Evolutionary conservation across 2,113 vertebrate species (phyloP).

Genomic region (Zeus faber): DNA sequence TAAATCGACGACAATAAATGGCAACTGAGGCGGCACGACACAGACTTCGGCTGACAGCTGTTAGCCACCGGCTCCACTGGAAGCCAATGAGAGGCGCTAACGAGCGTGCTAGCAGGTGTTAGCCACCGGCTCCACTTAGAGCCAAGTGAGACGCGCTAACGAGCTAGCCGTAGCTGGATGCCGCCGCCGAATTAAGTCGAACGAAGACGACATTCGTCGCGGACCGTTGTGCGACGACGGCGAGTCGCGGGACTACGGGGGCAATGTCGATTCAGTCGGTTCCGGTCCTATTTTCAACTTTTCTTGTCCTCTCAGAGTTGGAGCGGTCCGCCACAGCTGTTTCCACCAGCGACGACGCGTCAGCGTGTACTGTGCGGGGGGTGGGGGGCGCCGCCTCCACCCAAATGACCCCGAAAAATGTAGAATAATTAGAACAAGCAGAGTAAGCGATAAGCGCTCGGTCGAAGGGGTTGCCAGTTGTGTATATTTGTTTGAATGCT

Average conservation of each 20-base stretch:
- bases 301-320: conserved; percentile 13
- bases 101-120: conserved; percentile 41
- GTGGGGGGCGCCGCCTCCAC: conserved; percentile 57
- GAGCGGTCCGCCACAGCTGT: no score
- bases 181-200: conserved; percentile 33
- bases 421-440: no score
- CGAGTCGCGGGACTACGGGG: not conserved
- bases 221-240: not conserved
- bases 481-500: no score
- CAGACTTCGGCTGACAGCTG: not conserved
- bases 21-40: conserved; percentile 11
- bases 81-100: no score
- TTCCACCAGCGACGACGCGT: conserved; percentile 63
- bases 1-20: no score
- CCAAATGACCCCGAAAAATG: not conserved
- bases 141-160: conserved; percentile 23
- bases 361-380: no score
- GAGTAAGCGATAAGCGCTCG: no score
- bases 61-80: not conserved
- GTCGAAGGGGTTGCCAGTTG: no score
- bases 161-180: conserved; percentile 17
- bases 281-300: conserved; percentile 35
- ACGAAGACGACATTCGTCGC: conserved; percentile 35
- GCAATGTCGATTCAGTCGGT: conserved; percentile 2
- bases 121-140: conserved; percentile 30